Evolutionary conservation across 2,888 invertebrate species (phyloP).

Genomic region (Ariolimax columbianus): DNA sequence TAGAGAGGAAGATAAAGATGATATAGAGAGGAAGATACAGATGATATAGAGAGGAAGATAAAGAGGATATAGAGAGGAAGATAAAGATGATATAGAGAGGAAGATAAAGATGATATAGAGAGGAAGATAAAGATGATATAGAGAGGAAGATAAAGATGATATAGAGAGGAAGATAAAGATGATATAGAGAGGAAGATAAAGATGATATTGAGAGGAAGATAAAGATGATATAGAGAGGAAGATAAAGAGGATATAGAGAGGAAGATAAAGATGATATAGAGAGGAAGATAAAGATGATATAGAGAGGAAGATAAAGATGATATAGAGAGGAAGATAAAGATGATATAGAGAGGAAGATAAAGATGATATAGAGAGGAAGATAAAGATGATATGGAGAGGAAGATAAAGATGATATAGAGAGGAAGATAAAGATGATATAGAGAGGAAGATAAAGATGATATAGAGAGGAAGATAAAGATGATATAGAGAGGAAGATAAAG

Average conservation of each 20-base stretch:
- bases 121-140: not conserved
- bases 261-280: not conserved
- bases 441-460: no score
- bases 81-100: conserved; percentile 1
- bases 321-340: not conserved
- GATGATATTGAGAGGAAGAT: not conserved
- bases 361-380: not conserved
- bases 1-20: no score
- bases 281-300: not conserved
- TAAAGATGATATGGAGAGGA: not conserved
- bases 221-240: not conserved
- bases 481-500: not conserved
- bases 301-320: not conserved
- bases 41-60: no score
- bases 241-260: no score
- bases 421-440: no score
- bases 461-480: not conserved
- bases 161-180: conserved; percentile 2
- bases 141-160: conserved; percentile 5
- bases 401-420: not conserved
- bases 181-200: no score
- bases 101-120: not conserved
- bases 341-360: not conserved
- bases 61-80: not conserved
- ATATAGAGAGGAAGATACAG: no score